Conservation (phyloP, 2,888 invertebrate genomes). For the Tipula helvola region DNA sequence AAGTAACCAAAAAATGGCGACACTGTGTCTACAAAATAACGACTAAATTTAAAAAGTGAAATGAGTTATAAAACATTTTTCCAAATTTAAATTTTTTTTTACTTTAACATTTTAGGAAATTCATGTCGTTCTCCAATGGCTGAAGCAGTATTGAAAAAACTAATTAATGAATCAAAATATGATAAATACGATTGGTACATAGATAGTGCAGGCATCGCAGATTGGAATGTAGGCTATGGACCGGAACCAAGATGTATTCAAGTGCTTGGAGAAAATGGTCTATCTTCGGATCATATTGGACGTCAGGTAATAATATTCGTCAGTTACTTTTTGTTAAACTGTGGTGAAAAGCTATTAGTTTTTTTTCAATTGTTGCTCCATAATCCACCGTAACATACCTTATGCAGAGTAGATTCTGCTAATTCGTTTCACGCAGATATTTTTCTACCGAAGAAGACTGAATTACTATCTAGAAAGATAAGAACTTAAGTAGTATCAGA, state of each 20-base stretch:
- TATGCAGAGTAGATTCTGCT: too few species aligned
- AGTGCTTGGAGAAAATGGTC: conserved; percentile 43
- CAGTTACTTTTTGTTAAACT: neutral
- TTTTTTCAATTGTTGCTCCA: too few species aligned
- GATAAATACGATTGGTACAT: conserved; percentile 51
- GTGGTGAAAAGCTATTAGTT: too few species aligned
- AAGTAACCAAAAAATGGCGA: neutral
- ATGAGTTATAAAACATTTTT: neutral
- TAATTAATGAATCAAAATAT: conserved; percentile 31
- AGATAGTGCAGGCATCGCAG: conserved; percentile 78
- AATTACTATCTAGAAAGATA: too few species aligned
- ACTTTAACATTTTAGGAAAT: conserved; percentile 49
- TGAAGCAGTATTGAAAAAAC: conserved; percentile 63
- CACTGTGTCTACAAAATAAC: neutral
- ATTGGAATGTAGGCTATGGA: conserved; percentile 69
- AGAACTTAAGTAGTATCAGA: too few species aligned
- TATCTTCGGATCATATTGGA: conserved; percentile 50
- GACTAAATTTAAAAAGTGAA: neutral
- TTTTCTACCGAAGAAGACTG: too few species aligned
- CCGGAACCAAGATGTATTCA: conserved; percentile 56
- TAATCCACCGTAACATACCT: too few species aligned
- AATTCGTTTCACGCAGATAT: too few species aligned
- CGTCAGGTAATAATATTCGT: conserved; percentile 34
- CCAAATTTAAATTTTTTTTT: neutral
- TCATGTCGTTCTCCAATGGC: conserved; percentile 93